These are phyloP conservation scores for Condylura cristata DNA, from an alignment of 2,113 vertebrate species.

Conservation along the genomic window DNA sequence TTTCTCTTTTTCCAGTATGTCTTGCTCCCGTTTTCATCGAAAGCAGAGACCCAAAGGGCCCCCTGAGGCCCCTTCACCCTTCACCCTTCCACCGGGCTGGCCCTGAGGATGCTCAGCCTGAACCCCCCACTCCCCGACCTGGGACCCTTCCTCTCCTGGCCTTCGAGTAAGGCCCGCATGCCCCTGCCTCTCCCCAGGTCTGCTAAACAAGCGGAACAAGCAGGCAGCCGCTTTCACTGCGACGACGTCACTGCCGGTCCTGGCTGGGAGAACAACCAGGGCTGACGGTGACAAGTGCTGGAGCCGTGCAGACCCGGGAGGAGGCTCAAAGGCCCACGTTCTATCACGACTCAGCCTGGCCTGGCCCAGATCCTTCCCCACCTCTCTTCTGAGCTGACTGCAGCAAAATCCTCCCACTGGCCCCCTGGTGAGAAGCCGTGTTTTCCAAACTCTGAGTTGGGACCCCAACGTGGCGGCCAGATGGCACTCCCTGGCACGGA, in stretches of 20 bases:
- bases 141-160: neutral
- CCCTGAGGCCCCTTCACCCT: fast-evolving
- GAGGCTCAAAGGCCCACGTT: too few species aligned
- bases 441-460: neutral
- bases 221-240: neutral
- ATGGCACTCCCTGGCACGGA: neutral
- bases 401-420: neutral
- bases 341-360: neutral
- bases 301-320: too few species aligned
- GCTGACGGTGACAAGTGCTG: neutral
- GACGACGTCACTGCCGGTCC: neutral
- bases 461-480: neutral
- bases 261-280: too few species aligned
- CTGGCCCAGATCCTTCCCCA: neutral
- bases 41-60: neutral
- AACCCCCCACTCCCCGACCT: neutral
- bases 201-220: neutral
- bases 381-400: neutral
- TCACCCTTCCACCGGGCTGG: neutral
- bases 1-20: neutral
- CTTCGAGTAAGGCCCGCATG: neutral
- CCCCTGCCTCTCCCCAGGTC: neutral
- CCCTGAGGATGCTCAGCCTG: neutral
- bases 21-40: neutral
- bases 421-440: neutral